phyloP scores from a whole-genome alignment of 1,140 invertebrate genomes.

The Mya arenaria region DNA sequence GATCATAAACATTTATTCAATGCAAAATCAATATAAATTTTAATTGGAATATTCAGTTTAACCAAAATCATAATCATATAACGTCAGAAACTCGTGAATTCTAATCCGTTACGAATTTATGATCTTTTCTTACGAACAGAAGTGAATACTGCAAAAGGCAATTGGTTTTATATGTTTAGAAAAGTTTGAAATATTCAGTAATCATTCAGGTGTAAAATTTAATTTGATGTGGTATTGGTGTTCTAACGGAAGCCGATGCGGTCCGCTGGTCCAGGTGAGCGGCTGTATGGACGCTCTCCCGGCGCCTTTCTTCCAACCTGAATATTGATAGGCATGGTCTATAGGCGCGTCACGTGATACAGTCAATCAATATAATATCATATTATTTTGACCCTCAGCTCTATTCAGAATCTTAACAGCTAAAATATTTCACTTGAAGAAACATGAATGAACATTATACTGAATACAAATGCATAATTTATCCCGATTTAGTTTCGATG shows the following conservation, averaged over 20 bases:
- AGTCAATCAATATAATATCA: slow-evolving; percentile 39
- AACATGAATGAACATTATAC: slow-evolving; percentile 13
- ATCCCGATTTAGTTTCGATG: background rate
- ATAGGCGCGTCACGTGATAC: slow-evolving; percentile 21
- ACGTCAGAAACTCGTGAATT: too few species aligned
- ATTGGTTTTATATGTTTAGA: slow-evolving; percentile 7
- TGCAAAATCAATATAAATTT: too few species aligned
- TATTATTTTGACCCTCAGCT: slow-evolving; percentile 31
- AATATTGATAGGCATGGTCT: slow-evolving; percentile 41
- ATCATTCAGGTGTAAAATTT: slow-evolving; percentile 36
- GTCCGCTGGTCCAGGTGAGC: slow-evolving; percentile 24
- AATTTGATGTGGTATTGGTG: slow-evolving; percentile 19
- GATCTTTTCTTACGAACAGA: too few species aligned
- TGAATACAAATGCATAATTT: slow-evolving; percentile 27
- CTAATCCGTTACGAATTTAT: too few species aligned
- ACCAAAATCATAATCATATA: too few species aligned
- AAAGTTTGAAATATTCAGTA: slow-evolving; percentile 32
- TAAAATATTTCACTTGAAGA: slow-evolving; percentile 41
- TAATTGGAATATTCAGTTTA: too few species aligned
- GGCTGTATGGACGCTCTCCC: slow-evolving; percentile 6
- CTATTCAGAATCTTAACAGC: slow-evolving; percentile 45
- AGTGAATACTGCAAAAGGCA: background rate
- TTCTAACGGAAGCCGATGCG: slow-evolving; percentile 31
- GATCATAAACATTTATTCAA: too few species aligned
- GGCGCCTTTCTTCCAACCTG: slow-evolving; percentile 16